Conservation (phyloP, 1,140 invertebrate species). For the Leptinotarsa lineolata region DNA sequence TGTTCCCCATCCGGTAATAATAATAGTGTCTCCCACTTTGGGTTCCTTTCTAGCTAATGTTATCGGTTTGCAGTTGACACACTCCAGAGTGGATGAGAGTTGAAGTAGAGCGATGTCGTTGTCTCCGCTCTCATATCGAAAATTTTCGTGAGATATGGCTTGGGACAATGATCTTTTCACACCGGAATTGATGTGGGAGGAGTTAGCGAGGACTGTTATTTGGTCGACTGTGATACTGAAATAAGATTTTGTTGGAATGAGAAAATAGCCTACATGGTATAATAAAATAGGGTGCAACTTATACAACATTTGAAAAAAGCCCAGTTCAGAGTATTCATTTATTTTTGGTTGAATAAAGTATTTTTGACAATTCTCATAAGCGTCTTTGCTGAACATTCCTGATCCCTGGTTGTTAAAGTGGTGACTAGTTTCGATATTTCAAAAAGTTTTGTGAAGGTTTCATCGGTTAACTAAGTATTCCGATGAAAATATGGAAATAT, state of each 20-base stretch:
- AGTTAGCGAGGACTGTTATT: slow-evolving; percentile 1
- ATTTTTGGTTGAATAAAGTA: too few species aligned
- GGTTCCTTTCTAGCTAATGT: not conserved
- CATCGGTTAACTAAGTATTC: too few species aligned
- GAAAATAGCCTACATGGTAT: too few species aligned
- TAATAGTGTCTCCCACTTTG: not conserved
- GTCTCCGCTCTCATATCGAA: not conserved
- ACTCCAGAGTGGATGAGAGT: not conserved
- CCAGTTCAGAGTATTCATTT: too few species aligned
- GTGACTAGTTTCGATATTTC: too few species aligned
- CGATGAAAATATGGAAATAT: too few species aligned
- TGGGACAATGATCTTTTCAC: not conserved
- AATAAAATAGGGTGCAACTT: too few species aligned
- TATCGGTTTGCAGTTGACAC: not conserved
- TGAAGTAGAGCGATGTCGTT: slow-evolving; percentile 15
- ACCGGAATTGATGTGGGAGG: not conserved
- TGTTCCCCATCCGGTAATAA: slow-evolving; percentile 12
- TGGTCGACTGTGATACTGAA: not conserved
- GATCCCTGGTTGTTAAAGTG: too few species aligned
- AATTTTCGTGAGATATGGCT: not conserved
- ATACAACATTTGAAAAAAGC: too few species aligned
- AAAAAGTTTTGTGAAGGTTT: too few species aligned
- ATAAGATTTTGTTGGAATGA: not conserved
- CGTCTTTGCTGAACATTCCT: too few species aligned
- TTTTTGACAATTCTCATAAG: too few species aligned